These are phyloP conservation scores for Acanthaster planci DNA, from an alignment of 35 echinoderm and acorn worm species.

Conservation along the genomic window DNA sequence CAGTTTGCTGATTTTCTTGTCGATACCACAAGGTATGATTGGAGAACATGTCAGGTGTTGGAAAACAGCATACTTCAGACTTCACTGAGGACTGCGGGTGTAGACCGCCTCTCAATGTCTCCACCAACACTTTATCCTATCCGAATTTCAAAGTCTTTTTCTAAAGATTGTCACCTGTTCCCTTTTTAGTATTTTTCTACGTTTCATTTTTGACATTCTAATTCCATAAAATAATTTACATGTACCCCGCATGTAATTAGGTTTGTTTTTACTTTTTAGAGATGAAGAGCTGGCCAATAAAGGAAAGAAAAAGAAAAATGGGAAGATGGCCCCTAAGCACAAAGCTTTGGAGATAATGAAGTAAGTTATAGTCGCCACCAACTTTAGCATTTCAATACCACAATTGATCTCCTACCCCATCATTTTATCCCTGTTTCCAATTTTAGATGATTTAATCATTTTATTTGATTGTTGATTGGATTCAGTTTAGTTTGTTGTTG, in stretches of 20 bases:
- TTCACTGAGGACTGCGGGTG: background rate
- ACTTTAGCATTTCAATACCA: too few species aligned
- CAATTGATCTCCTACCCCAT: too few species aligned
- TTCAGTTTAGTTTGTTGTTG: background rate
- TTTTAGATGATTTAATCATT: background rate
- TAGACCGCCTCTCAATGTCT: background rate
- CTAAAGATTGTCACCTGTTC: background rate
- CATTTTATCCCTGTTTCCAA: too few species aligned
- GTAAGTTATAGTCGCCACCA: too few species aligned
- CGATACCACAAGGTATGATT: slow-evolving; percentile 57
- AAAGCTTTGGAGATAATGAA: slow-evolving; percentile 59
- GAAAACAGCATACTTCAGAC: background rate
- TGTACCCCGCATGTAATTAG: too few species aligned
- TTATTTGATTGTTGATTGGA: background rate
- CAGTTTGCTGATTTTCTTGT: slow-evolving; percentile 71
- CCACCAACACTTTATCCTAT: background rate
- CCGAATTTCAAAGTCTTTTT: background rate
- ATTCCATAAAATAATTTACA: too few species aligned
- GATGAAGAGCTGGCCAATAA: background rate
- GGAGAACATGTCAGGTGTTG: background rate
- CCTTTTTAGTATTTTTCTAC: too few species aligned
- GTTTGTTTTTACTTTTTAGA: background rate
- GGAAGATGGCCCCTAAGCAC: slow-evolving; percentile 25
- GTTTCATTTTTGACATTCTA: too few species aligned
- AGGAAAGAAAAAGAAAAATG: background rate